Evolutionary conservation across 1,140 invertebrate genomes (phyloP).

Genomic region (Bombus affinis): DNA sequence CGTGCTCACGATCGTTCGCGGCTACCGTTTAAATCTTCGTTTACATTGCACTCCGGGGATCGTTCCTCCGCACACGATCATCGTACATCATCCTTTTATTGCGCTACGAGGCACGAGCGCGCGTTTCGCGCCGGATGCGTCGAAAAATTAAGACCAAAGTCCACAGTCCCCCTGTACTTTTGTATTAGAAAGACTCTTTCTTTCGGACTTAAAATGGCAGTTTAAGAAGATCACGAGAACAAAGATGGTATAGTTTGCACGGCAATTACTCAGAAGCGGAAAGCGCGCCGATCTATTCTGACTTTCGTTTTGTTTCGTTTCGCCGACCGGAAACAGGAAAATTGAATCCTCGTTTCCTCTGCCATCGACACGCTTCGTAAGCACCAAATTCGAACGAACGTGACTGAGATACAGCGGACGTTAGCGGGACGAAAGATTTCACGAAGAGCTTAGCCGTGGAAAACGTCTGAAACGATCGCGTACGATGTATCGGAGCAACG

Average conservation of each 20-base stretch:
- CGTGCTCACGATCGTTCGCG: constrained; percentile 40
- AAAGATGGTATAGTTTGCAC: not conserved
- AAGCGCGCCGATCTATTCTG: constrained; percentile 22
- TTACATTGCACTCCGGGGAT: constrained; percentile 8
- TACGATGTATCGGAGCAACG: not conserved
- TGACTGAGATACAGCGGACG: not conserved
- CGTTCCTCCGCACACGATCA: no score
- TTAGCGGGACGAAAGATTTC: not conserved
- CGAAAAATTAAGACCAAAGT: no score
- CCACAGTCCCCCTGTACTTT: no score
- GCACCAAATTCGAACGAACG: constrained; percentile 49
- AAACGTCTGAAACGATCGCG: not conserved
- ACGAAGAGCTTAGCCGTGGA: not conserved
- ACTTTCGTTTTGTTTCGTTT: constrained; percentile 45
- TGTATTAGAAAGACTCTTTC: no score
- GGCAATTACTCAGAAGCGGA: constrained; percentile 26
- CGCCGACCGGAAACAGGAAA: constrained; percentile 72
- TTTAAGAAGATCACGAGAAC: constrained; percentile 15
- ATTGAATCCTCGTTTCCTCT: constrained; percentile 73
- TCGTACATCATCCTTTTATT: no score
- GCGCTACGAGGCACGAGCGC: no score
- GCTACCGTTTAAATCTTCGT: constrained; percentile 58
- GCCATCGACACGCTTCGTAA: constrained; percentile 63
- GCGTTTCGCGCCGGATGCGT: no score
- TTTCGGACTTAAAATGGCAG: no score